Conservation (phyloP, 2,797 vertebrate species). For the Sebastes trivittatus region DNA sequence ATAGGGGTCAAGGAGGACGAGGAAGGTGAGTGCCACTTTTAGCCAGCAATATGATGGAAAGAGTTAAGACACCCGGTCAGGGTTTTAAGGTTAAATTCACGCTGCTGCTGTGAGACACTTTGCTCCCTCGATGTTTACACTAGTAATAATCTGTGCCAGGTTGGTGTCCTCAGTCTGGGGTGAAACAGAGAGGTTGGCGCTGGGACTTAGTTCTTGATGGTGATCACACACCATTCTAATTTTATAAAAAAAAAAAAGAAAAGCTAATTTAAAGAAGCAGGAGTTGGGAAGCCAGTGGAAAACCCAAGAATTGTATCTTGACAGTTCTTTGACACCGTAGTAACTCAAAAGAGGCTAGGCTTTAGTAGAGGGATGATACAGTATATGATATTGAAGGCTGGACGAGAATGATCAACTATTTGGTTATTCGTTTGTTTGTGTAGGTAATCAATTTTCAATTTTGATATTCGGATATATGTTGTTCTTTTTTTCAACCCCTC, state of each 20-base stretch:
- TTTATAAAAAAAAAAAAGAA: not conserved
- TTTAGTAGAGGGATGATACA: not conserved
- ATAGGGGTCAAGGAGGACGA: not conserved
- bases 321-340: not conserved
- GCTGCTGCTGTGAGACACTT: not conserved
- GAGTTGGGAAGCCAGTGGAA: not conserved
- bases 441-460: too few relatives aligned
- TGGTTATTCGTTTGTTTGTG: too few relatives aligned
- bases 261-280: not conserved
- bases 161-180: not conserved
- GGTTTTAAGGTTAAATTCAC: not conserved
- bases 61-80: not conserved
- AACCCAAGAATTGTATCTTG: not conserved
- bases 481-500: too few relatives aligned
- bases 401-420: too few relatives aligned
- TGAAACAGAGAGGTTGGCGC: not conserved
- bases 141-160: not conserved
- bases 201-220: not conserved
- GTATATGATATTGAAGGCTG: too few relatives aligned
- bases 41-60: not conserved
- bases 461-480: too few relatives aligned
- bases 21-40: slow-evolving; percentile 9
- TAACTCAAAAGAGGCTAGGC: not conserved
- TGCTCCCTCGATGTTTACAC: not conserved
- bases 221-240: not conserved